Evolutionary conservation across 2,888 invertebrate species (phyloP), one percentile per base, ranked within the genome.

Genomic region (Exocentrus adspersus): DNA sequence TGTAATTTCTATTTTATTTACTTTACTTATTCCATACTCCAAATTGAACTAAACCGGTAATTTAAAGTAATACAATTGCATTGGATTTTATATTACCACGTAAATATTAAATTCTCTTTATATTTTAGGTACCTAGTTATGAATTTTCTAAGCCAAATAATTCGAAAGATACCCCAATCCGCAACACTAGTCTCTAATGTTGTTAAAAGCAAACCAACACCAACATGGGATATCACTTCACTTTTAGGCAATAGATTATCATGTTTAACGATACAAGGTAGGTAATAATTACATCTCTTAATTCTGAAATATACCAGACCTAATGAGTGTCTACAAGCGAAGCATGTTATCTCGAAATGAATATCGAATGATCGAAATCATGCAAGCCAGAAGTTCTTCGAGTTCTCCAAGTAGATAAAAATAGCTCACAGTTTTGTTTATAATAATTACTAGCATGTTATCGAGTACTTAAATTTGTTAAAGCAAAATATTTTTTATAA

Each of bases 241-340:
- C 61, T 71, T 4, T 59, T 75, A 30, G 71, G 67, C n/a, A 71
- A 69, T 32, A 69, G 65, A 53, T 65, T 76, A 17, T 63, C 71
- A 21, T 69, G 63, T 51, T 50, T 75, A 19, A 72, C 62, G 2
- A 68, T 77, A 51, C 76, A 77, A 72, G 77, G 76, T 76, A 61
- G 60, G 3, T 24, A 24, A 24, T 24, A 24, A 5, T 7, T 24
- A 24, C 3, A 24, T 7, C 24, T 24, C 24, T 24, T n/a, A n/a
- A n/a, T n/a, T n/a, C n/a, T n/a, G n/a, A n/a, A n/a, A n/a, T n/a
- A n/a, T n/a, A n/a, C n/a, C n/a, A n/a, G n/a, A n/a, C n/a, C n/a
- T n/a, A n/a, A n/a, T n/a, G n/a, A n/a, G n/a, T n/a, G n/a, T n/a
- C n/a, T n/a, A n/a, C n/a, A n/a, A n/a, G n/a, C n/a, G n/a, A n/a